Conservation (phyloP, 2,113 vertebrate species). For the Grammomys surdaster region DNA sequence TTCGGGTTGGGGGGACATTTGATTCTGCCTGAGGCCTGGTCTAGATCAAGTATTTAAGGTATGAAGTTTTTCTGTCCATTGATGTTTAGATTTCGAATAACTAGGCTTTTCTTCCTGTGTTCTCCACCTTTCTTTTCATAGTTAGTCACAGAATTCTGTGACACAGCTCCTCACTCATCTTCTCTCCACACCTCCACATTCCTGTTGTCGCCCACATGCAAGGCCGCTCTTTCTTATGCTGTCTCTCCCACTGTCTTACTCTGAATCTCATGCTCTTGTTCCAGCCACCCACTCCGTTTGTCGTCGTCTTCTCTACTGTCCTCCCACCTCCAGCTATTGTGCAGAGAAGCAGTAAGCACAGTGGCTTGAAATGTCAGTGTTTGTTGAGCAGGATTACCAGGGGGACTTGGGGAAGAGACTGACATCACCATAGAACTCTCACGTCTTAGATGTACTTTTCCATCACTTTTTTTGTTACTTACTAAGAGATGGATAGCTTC, state of each 20-base stretch:
- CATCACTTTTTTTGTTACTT: no score
- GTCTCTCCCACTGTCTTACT: not conserved
- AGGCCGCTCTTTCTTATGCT: not conserved
- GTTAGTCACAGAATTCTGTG: conserved; percentile 30
- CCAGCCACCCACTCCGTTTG: not conserved
- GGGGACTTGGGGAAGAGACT: not conserved
- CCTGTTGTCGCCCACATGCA: not conserved
- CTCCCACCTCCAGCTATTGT: conserved; percentile 42
- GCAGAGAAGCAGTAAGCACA: not conserved
- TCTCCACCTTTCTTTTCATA: not conserved
- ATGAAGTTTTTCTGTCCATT: not conserved
- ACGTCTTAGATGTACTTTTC: not conserved
- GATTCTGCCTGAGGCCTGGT: not conserved
- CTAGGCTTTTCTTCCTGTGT: not conserved
- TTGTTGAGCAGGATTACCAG: not conserved
- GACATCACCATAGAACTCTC: not conserved
- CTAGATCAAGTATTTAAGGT: not conserved
- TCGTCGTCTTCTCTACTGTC: not conserved
- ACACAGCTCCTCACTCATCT: not conserved
- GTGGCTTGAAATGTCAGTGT: conserved; percentile 21
- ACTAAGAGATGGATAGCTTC: not conserved
- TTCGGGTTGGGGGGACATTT: fast-evolving
- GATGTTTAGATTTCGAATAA: not conserved
- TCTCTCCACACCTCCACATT: not conserved
- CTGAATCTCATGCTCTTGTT: not conserved